Evolutionary conservation across 92 coral and sea anemone genomes (phyloP).

Genomic region (Porites rus): DNA sequence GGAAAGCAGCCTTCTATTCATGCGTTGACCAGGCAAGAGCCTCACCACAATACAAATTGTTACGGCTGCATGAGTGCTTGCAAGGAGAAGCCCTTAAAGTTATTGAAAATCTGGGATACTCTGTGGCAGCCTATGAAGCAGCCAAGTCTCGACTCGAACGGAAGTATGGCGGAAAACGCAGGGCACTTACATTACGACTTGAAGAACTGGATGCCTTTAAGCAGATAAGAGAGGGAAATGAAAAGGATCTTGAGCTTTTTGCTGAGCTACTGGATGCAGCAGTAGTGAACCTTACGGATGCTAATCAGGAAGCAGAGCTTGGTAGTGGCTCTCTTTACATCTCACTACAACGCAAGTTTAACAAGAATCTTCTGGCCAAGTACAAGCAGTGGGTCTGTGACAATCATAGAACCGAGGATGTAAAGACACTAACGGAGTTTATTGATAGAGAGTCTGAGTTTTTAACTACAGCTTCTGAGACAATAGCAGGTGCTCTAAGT

Average conservation of each 20-base stretch:
- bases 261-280: slow-evolving; percentile 58
- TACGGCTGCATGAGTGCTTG: slow-evolving; percentile 56
- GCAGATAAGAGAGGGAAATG: slow-evolving; percentile 41
- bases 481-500: slow-evolving; percentile 11
- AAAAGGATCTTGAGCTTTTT: slow-evolving; percentile 53
- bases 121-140: slow-evolving; percentile 65
- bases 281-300: slow-evolving; percentile 68
- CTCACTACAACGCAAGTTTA: slow-evolving; percentile 58
- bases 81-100: slow-evolving; percentile 64
- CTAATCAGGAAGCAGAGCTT: slow-evolving; percentile 61
- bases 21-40: slow-evolving; percentile 53
- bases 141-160: slow-evolving; percentile 36
- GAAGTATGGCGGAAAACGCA: slow-evolving; percentile 47
- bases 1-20: slow-evolving; percentile 65
- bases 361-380: slow-evolving; percentile 48
- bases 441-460: slow-evolving; percentile 61
- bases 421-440: slow-evolving; percentile 18
- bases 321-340: slow-evolving; percentile 69
- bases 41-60: slow-evolving; percentile 68
- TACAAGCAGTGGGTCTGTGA: slow-evolving; percentile 66
- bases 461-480: neutral
- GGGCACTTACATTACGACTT: slow-evolving; percentile 19
- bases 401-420: slow-evolving; percentile 26
- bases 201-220: slow-evolving; percentile 29
- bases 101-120: slow-evolving; percentile 66